Evolutionary conservation across 2,888 invertebrate species (phyloP).

Genomic region (Lithophane socia): DNA sequence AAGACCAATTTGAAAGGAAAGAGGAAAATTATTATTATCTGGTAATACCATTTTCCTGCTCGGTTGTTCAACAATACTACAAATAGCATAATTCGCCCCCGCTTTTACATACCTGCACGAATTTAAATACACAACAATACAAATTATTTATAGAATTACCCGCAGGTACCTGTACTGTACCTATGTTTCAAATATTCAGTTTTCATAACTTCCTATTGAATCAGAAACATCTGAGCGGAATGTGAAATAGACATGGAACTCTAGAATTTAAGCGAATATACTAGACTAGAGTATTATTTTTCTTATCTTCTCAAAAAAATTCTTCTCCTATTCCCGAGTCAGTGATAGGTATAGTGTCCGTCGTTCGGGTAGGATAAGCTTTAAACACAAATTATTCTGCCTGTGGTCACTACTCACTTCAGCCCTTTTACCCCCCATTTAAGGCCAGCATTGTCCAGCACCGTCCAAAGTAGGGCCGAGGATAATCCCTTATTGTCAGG

Average conservation of each 20-base stretch:
- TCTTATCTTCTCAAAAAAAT: neutral
- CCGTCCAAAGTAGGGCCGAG: conserved; percentile 6
- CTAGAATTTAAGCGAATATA: neutral
- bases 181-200: conserved; percentile 6
- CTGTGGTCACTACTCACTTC: conserved; percentile 2
- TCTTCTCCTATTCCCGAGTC: neutral
- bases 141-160: conserved; percentile 34
- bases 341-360: neutral
- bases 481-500: conserved; percentile 54
- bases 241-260: conserved; percentile 1
- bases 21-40: neutral
- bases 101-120: conserved; percentile 26
- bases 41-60: neutral
- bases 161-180: neutral
- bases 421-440: conserved; percentile 25
- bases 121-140: conserved; percentile 35
- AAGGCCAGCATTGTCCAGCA: conserved; percentile 35
- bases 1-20: conserved; percentile 1
- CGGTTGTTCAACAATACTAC: conserved; percentile 10
- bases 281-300: too few species aligned
- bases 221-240: conserved; percentile 18
- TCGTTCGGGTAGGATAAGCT: conserved; percentile 15
- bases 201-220: conserved; percentile 32
- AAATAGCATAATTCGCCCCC: conserved; percentile 18
- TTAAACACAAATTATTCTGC: conserved; percentile 11